Base-by-base conservation (phyloP, 2,113 vertebrate genomes). In the Cavia porcellus region DNA sequence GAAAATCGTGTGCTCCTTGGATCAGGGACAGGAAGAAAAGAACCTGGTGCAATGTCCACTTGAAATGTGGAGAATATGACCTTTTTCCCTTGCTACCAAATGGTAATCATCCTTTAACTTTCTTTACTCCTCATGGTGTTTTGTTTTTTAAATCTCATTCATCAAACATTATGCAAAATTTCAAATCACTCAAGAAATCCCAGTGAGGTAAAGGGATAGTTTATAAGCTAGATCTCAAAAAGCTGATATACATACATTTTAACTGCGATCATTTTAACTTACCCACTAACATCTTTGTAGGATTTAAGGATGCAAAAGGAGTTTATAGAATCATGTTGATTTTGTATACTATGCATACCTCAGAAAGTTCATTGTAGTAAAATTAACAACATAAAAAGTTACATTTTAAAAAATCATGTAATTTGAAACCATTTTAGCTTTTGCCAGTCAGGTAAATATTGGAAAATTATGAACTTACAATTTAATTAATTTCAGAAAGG, bases 401-500 rank as follows among this genome's bases (percentile, higher is more conserved):
- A 74, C 1, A 80, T 64, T 68, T 82, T 3, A 82, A 1, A 86
- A 7, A 55, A 5, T 6, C 17, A 59, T 88, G 13, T 79, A 64
- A 80, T 81, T 80, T 80, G n/a, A 96, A 93, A 52, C 28, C 3
- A 68, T 74, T 80, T 61, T 85, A 82, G 42, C 7, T 89, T 93
- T 90, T 25, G 1, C 3, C 35, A 72, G 28, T 79, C 7, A 72
- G 19, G 90, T 70, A 96, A 96, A 61, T 66, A 72, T 22, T 93
- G 13, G 15, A 91, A 89, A 89, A 81, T 24, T 1, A 92, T 47
- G 25, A 52, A 55, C 13, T 22, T 45, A 74, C 80, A 59, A 81
- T 62, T 89, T 84, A 66, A 87, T 15, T 77, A 74, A 92, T 52
- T 83, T 74, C 32, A 90, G 59, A 81, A 92, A 97, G 91, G 75